Conservation (phyloP, 1,140 invertebrate genomes). For the Musca vetustissima region DNA sequence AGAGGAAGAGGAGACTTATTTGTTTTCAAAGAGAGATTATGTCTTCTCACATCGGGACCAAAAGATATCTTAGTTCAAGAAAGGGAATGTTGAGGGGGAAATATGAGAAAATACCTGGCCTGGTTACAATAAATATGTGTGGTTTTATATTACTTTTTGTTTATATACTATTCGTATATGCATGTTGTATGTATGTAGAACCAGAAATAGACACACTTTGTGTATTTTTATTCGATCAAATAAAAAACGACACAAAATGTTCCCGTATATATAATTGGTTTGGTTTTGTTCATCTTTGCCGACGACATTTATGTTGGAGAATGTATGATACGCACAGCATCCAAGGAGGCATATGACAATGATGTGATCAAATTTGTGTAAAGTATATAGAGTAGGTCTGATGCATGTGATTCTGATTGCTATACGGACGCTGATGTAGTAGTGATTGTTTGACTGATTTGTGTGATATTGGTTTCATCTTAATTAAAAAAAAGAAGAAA, state of each 20-base stretch:
- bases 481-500: conserved; percentile 10
- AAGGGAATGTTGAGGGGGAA: no score
- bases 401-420: conserved; percentile 28
- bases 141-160: no score
- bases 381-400: conserved; percentile 30
- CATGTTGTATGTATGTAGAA: no score
- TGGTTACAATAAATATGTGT: no score
- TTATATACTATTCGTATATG: no score
- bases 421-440: conserved; percentile 6
- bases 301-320: conserved; percentile 50
- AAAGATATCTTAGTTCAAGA: no score
- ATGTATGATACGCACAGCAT: conserved; percentile 28
- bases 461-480: conserved; percentile 15
- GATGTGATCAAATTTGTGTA: conserved; percentile 28
- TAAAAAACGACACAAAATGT: neutral
- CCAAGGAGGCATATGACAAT: conserved; percentile 19
- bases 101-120: no score
- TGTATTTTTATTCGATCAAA: no score
- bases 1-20: no score
- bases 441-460: conserved; percentile 8
- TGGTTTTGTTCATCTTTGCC: conserved; percentile 30
- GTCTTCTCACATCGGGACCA: no score
- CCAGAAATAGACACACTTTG: no score
- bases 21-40: no score
- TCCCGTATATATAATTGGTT: neutral